Conservation (phyloP, 1,140 invertebrate genomes). For the Onthophagus taurus region DNA sequence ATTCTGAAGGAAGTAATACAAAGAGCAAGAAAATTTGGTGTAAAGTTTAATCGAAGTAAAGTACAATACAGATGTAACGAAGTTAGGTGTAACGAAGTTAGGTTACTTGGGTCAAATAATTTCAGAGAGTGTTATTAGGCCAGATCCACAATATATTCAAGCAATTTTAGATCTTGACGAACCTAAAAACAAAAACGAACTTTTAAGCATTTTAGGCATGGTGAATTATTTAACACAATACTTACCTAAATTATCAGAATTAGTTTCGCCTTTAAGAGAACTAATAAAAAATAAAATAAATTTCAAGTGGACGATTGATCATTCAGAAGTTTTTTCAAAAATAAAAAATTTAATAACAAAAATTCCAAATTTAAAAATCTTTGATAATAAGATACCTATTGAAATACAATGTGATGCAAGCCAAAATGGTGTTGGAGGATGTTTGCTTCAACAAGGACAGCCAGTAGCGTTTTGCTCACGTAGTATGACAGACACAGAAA, state of each 20-base stretch:
- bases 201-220: conserved; percentile 18
- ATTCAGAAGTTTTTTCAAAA: background rate
- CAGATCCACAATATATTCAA: conserved; percentile 14
- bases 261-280: conserved; percentile 14
- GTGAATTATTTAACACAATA: conserved; percentile 20
- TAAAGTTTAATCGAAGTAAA: conserved; percentile 19
- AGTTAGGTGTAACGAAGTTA: conserved; percentile 14
- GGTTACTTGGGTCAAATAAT: conserved; percentile 16
- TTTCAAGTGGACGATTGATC: background rate
- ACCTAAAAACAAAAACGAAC: conserved; percentile 19
- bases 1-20: conserved; percentile 15
- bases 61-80: conserved; percentile 17
- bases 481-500: conserved; percentile 28
- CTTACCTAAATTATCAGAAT: conserved; percentile 14
- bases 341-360: background rate
- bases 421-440: conserved; percentile 15
- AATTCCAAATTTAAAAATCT: background rate
- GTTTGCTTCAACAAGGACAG: conserved; percentile 12
- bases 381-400: background rate
- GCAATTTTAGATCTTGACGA: conserved; percentile 15
- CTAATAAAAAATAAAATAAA: conserved; percentile 8
- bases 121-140: conserved; percentile 13
- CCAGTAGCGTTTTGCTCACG: conserved; percentile 29
- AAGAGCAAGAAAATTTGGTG: conserved; percentile 7
- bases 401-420: conserved; percentile 16